Base-by-base conservation (phyloP, 2,888 invertebrate genomes). In the Ophonus ardosiacus region DNA sequence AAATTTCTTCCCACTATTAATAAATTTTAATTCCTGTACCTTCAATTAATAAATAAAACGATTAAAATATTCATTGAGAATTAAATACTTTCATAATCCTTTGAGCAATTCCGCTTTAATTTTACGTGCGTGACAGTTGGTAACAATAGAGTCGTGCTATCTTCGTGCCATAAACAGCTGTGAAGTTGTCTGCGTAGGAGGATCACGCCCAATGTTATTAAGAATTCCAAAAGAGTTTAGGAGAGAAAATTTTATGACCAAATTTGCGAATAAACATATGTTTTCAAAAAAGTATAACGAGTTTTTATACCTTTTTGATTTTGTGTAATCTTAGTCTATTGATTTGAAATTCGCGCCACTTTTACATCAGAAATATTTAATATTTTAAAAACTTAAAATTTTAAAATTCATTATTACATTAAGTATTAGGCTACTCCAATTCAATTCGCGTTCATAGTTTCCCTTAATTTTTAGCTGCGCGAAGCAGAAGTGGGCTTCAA, bases 41-140 rank as follows among this genome's bases (percentile, higher is more conserved):
- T 68, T 38, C 38, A 68, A 68, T 68, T 68, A 68, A 38, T 68
- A 68, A 68, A 68, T 63, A 13, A 63, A 63, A 63, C 38, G 8
- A 31, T 13, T 24, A n/a, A 38, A 68, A 68, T 38, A 31, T 68
- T 38, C 68, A 68, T 68, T 68, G n/a, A 68, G 31, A 15, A 31
- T 38, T 68, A 38, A 63, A 68, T 31, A 68, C 68, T 68, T 68
- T 68, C 68, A 68, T 68, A 31, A n/a, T 59, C 59, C 61, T 79
- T 79, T 79, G 79, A 79, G 13, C 59, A 79, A 79, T 79, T 79
- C 79, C 79, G 79, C 79, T 38, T 17, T 79, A 78, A 78, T 59
- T 78, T 78, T 57, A 43, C 38, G 79, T 79, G 31, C 59, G 61
- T 79, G 78, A 21, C 78, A 78, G 78, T 78, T 78, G 56, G 59